Base-by-base conservation (phyloP, 2,797 vertebrate species). In the Catostomus latipinnis region DNA sequence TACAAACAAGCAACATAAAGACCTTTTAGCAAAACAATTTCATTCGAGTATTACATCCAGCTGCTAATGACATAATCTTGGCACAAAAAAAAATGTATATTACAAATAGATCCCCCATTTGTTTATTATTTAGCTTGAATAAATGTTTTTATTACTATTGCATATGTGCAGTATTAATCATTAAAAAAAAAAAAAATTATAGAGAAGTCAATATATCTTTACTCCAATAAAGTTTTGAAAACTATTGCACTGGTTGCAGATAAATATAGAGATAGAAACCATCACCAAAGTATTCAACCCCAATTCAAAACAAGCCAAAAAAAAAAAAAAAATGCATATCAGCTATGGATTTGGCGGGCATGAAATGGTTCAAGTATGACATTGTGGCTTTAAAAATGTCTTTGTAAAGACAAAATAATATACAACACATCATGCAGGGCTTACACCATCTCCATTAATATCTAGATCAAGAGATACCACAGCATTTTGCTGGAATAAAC, bases 201-300 rank as follows among this genome's bases (percentile, higher is more conserved):
- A 87, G 60, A 74, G 71, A 81, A 82, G 75, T 46, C 76, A 80
- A 66, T 22, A 46, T 74, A 74, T 76, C 57, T 67, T 77, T 80
- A 82, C 58, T 68, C 80, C 66, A 76, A 87, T 8, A 72, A 82
- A 78, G 76, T 71, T 69, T 66, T 70, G 62, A 78, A 71, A 81
- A 78, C 67, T 92, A 91, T 89, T 90, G 86, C 89, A 88, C 80
- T 76, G 80, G 60, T 68, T 87, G 73, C 43, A 49, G 8, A 62
- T 52, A 78, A 78, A 56, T 76, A 75, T 76, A 34, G 50, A 76
- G 62, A 74, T 79, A 76, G 46, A 70, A 71, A 76, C 75, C 16
- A 22, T 75, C 62, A 53, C 66, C 53, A 58, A 48, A 53, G 56
- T 73, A 84, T 69, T 71, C 16, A 68, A 52, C 46, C 62, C 80